Conservation (phyloP, 1,140 invertebrate species). For the Lasioglossum albipes region DNA sequence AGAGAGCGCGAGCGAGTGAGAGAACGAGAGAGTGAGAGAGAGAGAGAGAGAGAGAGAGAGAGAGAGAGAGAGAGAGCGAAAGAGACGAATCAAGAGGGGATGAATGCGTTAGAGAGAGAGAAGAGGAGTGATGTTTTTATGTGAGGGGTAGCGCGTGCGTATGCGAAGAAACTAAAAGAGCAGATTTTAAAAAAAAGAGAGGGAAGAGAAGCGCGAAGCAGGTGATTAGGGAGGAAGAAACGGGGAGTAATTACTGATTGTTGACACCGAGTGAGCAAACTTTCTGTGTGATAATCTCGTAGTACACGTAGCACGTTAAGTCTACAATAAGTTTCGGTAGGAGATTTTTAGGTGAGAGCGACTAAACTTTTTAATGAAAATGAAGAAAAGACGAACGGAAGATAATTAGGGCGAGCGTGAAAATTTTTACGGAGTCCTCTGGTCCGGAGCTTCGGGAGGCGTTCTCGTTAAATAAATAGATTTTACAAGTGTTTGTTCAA, state of each 20-base stretch:
- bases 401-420: conserved; percentile 38
- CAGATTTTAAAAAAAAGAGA: conserved; percentile 55
- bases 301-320: conserved; percentile 68
- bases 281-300: conserved; percentile 79
- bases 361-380: conserved; percentile 46
- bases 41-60: conserved; percentile 38
- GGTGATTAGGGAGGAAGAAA: conserved; percentile 51
- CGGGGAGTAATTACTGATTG: conserved; percentile 71
- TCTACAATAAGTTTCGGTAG: conserved; percentile 64
- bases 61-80: conserved; percentile 54
- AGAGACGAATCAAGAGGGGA: conserved; percentile 38
- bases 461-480: conserved; percentile 14
- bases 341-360: conserved; percentile 57
- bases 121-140: conserved; percentile 72
- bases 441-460: conserved; percentile 64
- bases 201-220: conserved; percentile 12
- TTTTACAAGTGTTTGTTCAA: conserved; percentile 14
- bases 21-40: conserved; percentile 14
- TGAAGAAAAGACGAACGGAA: conserved; percentile 6
- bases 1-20: conserved; percentile 49
- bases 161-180: conserved; percentile 53
- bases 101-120: not conserved
- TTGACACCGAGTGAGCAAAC: conserved; percentile 77
- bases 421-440: conserved; percentile 31
- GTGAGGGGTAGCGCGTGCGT: conserved; percentile 59